Evolutionary conservation across 2,113 vertebrate genomes (phyloP).

Genomic region (Nothoprocta pentlandii): DNA sequence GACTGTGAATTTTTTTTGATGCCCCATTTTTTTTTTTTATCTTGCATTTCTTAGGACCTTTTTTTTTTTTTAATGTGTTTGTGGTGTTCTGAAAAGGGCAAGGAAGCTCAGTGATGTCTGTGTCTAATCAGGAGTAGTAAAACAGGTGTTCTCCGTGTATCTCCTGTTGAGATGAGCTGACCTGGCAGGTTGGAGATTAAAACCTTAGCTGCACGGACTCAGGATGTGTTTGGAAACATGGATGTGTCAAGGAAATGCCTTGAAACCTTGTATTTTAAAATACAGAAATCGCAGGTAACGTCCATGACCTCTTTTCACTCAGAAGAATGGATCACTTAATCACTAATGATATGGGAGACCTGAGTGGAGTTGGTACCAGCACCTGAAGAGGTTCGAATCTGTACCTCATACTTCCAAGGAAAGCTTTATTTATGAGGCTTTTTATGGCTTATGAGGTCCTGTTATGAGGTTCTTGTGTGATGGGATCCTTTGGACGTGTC

Average conservation of each 20-base stretch:
- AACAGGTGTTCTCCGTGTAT: rapidly evolving
- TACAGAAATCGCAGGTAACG: neutral
- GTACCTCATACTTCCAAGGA: neutral
- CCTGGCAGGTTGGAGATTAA: neutral
- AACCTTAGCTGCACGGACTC: neutral
- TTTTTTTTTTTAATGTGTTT: neutral
- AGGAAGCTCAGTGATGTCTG: neutral
- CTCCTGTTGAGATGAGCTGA: neutral
- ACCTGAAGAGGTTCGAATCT: neutral
- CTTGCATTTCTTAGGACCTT: neutral
- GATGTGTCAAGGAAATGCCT: neutral
- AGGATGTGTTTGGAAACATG: neutral
- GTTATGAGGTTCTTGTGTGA: neutral
- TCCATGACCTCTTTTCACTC: neutral
- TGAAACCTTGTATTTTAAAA: neutral
- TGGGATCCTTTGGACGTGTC: neutral
- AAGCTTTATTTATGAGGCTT: conserved; percentile 20
- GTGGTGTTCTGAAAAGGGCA: neutral
- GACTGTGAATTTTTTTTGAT: neutral
- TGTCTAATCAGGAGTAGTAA: neutral
- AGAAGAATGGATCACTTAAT: neutral
- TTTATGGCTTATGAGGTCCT: neutral
- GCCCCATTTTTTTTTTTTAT: neutral
- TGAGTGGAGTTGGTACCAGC: neutral
- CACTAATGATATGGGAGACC: conserved; percentile 18